These are phyloP conservation scores for Archips xylosteana DNA, from an alignment of 2,888 invertebrate species.

Conservation along the genomic window DNA sequence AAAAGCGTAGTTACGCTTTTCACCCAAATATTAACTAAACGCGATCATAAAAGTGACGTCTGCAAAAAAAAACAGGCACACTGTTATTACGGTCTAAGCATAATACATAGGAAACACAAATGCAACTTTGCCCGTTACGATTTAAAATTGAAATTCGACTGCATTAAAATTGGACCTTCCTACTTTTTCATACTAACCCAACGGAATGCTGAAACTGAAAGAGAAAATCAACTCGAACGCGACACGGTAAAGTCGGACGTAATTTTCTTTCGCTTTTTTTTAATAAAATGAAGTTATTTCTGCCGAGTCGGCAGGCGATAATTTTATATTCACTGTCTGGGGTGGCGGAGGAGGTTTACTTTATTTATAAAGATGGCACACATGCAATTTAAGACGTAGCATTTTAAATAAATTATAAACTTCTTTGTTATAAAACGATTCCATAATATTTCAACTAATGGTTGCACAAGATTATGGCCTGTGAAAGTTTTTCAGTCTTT, in stretches of 20 bases:
- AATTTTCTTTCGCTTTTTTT: conserved; percentile 39
- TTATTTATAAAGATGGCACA: conserved; percentile 5
- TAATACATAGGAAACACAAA: background rate
- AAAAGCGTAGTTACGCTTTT: background rate
- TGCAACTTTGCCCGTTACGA: background rate
- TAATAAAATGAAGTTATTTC: conserved; percentile 39
- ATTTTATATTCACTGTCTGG: conserved; percentile 38
- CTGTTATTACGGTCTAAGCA: background rate
- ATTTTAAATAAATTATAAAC: too few relatives aligned
- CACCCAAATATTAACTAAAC: background rate
- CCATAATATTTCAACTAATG: too few relatives aligned
- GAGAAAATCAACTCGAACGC: conserved; percentile 37
- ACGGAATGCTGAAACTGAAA: conserved; percentile 19
- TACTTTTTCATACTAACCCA: background rate
- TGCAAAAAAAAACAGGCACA: background rate
- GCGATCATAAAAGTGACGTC: background rate
- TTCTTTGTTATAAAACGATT: too few relatives aligned
- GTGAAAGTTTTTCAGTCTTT: too few relatives aligned
- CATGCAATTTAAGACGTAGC: background rate
- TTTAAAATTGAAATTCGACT: background rate
- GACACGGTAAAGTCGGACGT: conserved; percentile 20
- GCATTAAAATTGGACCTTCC: background rate
- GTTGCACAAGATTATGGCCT: too few relatives aligned
- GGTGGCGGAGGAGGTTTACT: conserved; percentile 9
- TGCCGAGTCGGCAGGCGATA: conserved; percentile 38